Conservation (phyloP, 1,140 invertebrate species). For the Pectinophora gossypiella region DNA sequence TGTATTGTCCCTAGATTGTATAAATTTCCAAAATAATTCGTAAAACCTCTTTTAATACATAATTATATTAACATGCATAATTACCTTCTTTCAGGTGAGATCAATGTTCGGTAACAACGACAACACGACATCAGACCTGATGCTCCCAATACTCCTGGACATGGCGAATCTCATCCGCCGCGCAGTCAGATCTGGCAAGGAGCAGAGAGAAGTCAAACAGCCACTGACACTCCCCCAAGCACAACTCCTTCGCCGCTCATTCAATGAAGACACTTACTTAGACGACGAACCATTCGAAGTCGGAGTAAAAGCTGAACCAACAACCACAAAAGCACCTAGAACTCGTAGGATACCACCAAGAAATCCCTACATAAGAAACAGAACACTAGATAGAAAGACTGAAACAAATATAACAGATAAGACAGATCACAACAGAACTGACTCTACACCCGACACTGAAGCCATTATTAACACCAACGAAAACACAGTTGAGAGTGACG, state of each 20-base stretch:
- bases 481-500: background rate
- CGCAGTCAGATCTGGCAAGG: slow-evolving; percentile 55
- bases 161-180: slow-evolving; percentile 78
- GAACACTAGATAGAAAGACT: slow-evolving; percentile 19
- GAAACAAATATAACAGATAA: slow-evolving; percentile 23
- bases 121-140: slow-evolving; percentile 74
- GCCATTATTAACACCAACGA: slow-evolving; percentile 19
- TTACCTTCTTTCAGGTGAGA: slow-evolving; percentile 73
- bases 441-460: slow-evolving; percentile 24
- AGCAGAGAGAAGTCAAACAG: slow-evolving; percentile 40
- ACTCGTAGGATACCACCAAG: slow-evolving; percentile 13
- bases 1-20: no score
- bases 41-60: no score
- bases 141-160: slow-evolving; percentile 79
- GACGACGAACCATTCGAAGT: slow-evolving; percentile 20
- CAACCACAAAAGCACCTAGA: slow-evolving; percentile 7
- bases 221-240: slow-evolving; percentile 39
- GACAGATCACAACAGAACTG: slow-evolving; percentile 25
- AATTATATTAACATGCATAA: no score
- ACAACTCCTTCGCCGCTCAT: slow-evolving; percentile 57
- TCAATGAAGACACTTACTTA: slow-evolving; percentile 37
- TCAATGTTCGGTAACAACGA: slow-evolving; percentile 76
- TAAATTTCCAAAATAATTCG: no score
- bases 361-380: slow-evolving; percentile 5
- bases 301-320: background rate